These are phyloP conservation scores for Chauna torquata DNA, from an alignment of 2,113 vertebrate species.

Conservation along the genomic window DNA sequence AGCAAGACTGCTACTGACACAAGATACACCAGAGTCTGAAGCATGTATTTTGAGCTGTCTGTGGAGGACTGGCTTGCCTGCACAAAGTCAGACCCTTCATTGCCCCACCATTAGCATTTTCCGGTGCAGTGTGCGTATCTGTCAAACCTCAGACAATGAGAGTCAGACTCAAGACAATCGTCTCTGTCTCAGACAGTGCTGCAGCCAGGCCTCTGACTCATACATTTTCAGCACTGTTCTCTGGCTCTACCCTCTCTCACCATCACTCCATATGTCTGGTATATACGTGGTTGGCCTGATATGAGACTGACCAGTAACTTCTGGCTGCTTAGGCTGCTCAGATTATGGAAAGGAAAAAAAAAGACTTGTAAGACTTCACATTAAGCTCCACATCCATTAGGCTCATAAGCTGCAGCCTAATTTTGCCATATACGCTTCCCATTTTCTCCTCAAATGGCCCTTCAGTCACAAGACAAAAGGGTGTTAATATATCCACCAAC, in stretches of 20 bases:
- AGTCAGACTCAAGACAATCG: background rate
- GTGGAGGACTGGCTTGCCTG: background rate
- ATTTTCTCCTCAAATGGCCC: background rate
- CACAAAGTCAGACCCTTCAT: background rate
- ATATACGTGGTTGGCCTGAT: fast-evolving
- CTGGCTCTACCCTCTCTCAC: background rate
- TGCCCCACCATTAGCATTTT: background rate
- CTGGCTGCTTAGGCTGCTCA: background rate
- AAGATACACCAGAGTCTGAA: background rate
- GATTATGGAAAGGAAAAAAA: background rate
- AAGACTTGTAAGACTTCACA: background rate
- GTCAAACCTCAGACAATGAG: background rate
- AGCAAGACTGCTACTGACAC: background rate
- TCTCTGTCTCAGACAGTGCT: background rate
- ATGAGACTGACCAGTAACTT: background rate
- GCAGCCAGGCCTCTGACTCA: background rate
- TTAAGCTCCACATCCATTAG: background rate
- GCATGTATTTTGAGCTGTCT: background rate
- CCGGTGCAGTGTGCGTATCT: background rate
- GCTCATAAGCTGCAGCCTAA: background rate
- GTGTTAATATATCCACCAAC: background rate
- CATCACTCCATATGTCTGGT: background rate
- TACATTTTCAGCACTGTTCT: background rate
- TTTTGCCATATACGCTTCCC: background rate
- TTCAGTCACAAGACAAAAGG: background rate